phyloP scores from a whole-genome alignment of 1,140 invertebrate genomes.

The Colletes latitarsis region DNA sequence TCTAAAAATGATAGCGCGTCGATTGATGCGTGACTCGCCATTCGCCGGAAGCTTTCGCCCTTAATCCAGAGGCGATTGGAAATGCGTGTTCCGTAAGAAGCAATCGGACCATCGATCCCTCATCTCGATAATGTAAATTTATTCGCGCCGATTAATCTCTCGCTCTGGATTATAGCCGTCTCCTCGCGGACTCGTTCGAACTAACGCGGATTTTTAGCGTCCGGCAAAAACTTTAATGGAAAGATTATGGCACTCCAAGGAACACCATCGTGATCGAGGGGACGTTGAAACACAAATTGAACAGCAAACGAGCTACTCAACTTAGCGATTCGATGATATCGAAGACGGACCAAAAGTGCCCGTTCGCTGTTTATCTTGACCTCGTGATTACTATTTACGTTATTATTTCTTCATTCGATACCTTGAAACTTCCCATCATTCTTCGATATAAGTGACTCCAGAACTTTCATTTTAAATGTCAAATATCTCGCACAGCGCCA shows the following conservation, averaged over 20 bases:
- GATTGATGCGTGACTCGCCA: neutral
- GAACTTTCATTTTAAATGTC: neutral
- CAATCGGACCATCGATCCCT: constrained; percentile 26
- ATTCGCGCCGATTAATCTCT: constrained; percentile 58
- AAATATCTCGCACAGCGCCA: neutral
- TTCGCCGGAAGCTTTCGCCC: neutral
- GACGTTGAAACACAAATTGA: constrained; percentile 68
- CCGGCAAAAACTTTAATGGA: constrained; percentile 64
- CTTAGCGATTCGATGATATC: constrained; percentile 59
- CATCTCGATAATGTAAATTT: constrained; percentile 61
- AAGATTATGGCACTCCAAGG: constrained; percentile 55
- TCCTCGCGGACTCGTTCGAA: constrained; percentile 17
- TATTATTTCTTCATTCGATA: no score
- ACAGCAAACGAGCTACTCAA: constrained; percentile 60
- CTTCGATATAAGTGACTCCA: neutral
- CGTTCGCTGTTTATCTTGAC: no score
- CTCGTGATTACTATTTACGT: no score
- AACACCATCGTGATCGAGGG: constrained; percentile 25
- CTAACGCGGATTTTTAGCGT: constrained; percentile 43
- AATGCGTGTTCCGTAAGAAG: constrained; percentile 2
- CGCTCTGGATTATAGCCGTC: neutral
- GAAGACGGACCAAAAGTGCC: neutral
- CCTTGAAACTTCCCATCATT: neutral
- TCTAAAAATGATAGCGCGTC: no score
- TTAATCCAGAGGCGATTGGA: constrained; percentile 8